Evolutionary conservation across 2,888 invertebrate genomes (phyloP).

Genomic region (Lepidonotus clava): DNA sequence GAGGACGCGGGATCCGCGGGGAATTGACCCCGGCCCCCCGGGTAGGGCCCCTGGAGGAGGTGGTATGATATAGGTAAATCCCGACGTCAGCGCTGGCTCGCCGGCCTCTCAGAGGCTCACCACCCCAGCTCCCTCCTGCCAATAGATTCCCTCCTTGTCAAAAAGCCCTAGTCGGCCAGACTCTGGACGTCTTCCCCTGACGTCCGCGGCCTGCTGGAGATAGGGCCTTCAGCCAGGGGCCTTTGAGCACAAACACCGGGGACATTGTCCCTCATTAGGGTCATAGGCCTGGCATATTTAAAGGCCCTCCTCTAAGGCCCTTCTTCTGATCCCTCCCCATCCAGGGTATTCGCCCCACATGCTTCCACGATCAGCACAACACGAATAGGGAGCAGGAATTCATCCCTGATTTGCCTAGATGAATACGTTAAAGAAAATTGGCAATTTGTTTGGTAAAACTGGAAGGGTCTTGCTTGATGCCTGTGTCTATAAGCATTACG

Average conservation of each 20-base stretch:
- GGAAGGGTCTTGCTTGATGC: too few species aligned
- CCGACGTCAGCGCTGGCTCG: not conserved
- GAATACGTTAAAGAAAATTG: too few species aligned
- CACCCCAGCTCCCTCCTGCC: too few species aligned
- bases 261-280: slow-evolving; percentile 12
- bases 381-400: too few species aligned
- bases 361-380: not conserved
- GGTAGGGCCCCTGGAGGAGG: not conserved
- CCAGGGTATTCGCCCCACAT: not conserved
- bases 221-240: too few species aligned
- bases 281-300: not conserved
- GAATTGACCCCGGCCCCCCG: slow-evolving; percentile 4
- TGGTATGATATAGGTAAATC: not conserved
- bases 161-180: not conserved
- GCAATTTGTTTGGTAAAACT: too few species aligned
- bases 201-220: too few species aligned
- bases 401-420: not conserved
- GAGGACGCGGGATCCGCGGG: slow-evolving; percentile 6
- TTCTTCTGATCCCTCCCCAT: not conserved
- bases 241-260: not conserved
- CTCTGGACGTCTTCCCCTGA: slow-evolving; percentile 15
- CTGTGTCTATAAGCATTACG: too few species aligned
- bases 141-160: too few species aligned
- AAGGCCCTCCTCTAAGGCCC: not conserved
- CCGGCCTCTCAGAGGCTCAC: too few species aligned